Conservation (phyloP, 2,888 invertebrate species). For the Euplagia quadripunctaria region DNA sequence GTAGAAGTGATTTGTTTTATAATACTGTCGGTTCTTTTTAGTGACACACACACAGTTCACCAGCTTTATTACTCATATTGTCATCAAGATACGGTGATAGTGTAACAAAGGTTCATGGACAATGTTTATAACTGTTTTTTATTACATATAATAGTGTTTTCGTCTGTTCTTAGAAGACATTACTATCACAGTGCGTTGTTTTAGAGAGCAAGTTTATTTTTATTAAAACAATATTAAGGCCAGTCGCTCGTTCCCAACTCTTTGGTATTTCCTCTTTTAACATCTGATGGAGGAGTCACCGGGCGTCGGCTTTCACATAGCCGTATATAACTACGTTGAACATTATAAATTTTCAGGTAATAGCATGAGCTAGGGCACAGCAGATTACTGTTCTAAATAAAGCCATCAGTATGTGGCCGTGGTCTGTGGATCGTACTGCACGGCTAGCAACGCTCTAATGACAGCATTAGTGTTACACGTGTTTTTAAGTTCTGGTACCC, state of each 20-base stretch:
- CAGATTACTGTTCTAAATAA: background rate
- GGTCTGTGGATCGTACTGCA: no score
- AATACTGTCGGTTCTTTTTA: conserved; percentile 52
- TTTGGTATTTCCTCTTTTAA: background rate
- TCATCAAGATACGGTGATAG: conserved; percentile 76
- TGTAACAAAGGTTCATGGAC: conserved; percentile 73
- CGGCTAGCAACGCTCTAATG: background rate
- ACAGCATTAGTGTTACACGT: background rate
- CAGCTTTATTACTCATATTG: conserved; percentile 77
- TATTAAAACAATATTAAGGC: background rate
- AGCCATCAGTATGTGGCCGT: no score
- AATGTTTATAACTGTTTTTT: conserved; percentile 58
- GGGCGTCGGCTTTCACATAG: background rate
- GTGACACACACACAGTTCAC: conserved; percentile 67
- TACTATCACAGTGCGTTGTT: conserved; percentile 29
- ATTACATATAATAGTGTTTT: conserved; percentile 55
- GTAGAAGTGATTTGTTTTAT: conserved; percentile 8
- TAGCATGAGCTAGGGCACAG: no score
- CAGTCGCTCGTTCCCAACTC: background rate
- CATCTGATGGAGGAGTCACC: background rate
- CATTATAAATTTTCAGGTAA: background rate
- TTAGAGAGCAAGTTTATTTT: conserved; percentile 3
- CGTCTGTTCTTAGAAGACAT: conserved; percentile 41
- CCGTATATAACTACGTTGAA: background rate
- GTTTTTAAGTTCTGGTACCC: background rate